Base-by-base conservation (phyloP, 2,888 invertebrate genomes). In the Hypercompe scribonia region DNA sequence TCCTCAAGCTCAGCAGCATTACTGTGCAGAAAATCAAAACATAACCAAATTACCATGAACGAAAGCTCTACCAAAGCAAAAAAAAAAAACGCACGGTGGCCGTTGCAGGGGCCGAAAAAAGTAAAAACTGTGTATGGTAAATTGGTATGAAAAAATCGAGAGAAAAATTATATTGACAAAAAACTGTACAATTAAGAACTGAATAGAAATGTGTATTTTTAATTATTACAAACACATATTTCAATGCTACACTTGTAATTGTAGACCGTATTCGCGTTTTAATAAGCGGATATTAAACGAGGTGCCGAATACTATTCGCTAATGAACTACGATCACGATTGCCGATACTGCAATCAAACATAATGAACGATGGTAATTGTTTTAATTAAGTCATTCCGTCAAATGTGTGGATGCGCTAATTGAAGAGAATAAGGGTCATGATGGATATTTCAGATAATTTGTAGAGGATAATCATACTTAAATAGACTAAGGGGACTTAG, bases 201-300 rank as follows among this genome's bases (percentile, higher is more conserved):
- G n/a, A n/a, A n/a, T n/a, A n/a, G 39, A 39, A 39, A 39, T 11
- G 18, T 42, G 7, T 50, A 24, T 50, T 50, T 15, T 13, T 4
- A 28, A 58, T n/a, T 28, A 24, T 24, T 28, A 58, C 4, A 11
- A 31, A 61, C 18, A 61, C 61, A 31, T 18, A 61, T 18, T 18
- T 61, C 31, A 8, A 31, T 33, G 13, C 24, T 13, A 7, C 5
- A 31, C 24, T 33, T 24, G 2, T 18, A 11, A 46, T 33, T 33
- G 46, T 33, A 46, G 24, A 33, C 8, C 24, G 11, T 66, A 75
- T 65, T 71, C 42, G 39, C 64, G 72, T 72, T 77, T 77, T 76
- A 76, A 74, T 82, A 78, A 78, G 73, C 82, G 76, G 79, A 78
- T 81, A 82, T 82, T 81, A 83, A 77, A 81, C 79, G 73, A 73